These are phyloP conservation scores for Horisme vitalbata DNA, from an alignment of 2,888 invertebrate genomes.

Conservation along the genomic window DNA sequence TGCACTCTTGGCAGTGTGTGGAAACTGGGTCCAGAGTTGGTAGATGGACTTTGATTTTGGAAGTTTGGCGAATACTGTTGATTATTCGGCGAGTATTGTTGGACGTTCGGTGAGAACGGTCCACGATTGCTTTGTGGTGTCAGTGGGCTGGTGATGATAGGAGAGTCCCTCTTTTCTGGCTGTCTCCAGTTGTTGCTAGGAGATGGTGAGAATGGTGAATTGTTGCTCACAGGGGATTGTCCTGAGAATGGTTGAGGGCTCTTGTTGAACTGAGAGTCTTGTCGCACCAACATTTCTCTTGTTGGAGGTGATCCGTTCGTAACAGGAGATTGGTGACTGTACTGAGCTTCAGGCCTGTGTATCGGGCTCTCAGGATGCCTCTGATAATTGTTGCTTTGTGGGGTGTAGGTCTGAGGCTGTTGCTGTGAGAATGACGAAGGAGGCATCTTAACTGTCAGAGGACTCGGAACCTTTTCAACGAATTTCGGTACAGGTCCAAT, in stretches of 20 bases:
- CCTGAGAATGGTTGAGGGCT: constrained; percentile 74
- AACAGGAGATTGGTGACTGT: constrained; percentile 66
- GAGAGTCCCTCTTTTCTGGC: constrained; percentile 73
- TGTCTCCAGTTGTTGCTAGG: constrained; percentile 77
- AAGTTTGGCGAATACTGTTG: constrained; percentile 56
- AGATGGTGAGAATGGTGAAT: constrained; percentile 65
- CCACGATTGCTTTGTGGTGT: constrained; percentile 54
- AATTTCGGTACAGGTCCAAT: constrained; percentile 76
- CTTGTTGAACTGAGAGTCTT: constrained; percentile 79
- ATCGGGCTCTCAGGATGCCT: constrained; percentile 72
- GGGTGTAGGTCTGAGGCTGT: constrained; percentile 65
- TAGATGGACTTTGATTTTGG: constrained; percentile 53
- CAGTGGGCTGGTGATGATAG: constrained; percentile 56
- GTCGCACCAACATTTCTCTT: constrained; percentile 68
- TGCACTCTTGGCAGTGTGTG: constrained; percentile 69
- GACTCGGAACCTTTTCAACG: constrained; percentile 73
- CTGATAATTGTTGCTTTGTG: constrained; percentile 58
- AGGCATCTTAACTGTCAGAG: constrained; percentile 73
- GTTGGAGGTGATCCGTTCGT: constrained; percentile 62
- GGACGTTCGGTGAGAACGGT: constrained; percentile 40
- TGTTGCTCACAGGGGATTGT: constrained; percentile 60
- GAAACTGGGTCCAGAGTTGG: constrained; percentile 53
- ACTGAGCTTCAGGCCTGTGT: constrained; percentile 75
- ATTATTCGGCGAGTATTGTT: constrained; percentile 41
- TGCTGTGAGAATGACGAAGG: constrained; percentile 67